phyloP scores from a whole-genome alignment of 64 coral and sea anemone genomes.

The Platygyra sinensis region DNA sequence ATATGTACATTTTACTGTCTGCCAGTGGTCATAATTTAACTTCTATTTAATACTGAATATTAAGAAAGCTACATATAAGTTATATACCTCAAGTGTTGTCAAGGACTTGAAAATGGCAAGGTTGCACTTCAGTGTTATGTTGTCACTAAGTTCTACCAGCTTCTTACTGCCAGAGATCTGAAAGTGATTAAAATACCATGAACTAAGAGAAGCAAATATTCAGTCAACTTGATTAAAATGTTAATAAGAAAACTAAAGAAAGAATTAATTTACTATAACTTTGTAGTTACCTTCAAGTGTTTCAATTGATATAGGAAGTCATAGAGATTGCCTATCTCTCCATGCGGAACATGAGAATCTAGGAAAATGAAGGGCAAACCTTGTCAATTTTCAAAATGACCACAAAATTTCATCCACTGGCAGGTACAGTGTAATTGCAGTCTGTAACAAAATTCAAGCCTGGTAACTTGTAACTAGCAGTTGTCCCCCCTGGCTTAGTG shows the following conservation, averaged over 20 bases:
- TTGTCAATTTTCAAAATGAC: background rate
- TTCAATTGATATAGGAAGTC: conserved; percentile 71
- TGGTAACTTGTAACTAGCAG: too few species aligned
- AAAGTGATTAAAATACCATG: background rate
- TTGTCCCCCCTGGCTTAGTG: too few species aligned
- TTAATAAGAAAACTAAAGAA: too few species aligned
- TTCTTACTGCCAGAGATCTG: conserved; percentile 67
- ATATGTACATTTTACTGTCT: background rate
- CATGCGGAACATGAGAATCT: conserved; percentile 62
- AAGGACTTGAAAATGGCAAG: conserved; percentile 85
- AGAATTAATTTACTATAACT: too few species aligned
- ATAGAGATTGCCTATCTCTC: conserved; percentile 81
- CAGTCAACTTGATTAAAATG: too few species aligned
- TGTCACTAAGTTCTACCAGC: conserved; percentile 76
- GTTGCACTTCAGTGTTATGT: conserved; percentile 80
- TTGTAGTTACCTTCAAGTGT: conserved; percentile 55
- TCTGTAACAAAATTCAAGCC: too few species aligned
- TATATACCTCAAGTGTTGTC: conserved; percentile 71
- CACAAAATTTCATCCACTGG: background rate
- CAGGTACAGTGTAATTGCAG: too few species aligned
- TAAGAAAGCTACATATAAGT: too few species aligned
- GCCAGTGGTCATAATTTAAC: background rate
- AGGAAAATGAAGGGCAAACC: background rate
- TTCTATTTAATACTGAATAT: too few species aligned
- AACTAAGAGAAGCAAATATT: too few species aligned